These are phyloP conservation scores for Mylabris sibirica DNA, from an alignment of 2,888 invertebrate genomes.

Conservation along the genomic window DNA sequence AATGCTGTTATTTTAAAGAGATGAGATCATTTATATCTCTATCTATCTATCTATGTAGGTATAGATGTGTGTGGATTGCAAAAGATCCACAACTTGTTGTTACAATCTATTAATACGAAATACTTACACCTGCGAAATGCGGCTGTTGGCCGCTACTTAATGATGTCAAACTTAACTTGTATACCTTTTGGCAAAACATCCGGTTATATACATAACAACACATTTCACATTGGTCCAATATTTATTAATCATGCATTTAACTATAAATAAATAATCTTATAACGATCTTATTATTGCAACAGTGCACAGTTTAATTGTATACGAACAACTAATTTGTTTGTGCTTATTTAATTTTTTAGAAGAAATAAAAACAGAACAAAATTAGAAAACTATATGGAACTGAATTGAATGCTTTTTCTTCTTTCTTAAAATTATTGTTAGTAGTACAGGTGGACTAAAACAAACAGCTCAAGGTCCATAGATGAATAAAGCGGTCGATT, in stretches of 20 bases:
- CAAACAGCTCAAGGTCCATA: no score
- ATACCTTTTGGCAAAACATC: slow-evolving; percentile 35
- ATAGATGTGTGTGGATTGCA: not conserved
- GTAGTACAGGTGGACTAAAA: no score
- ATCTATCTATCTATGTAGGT: not conserved
- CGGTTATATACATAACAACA: slow-evolving; percentile 28
- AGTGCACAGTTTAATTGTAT: not conserved
- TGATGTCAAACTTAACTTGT: slow-evolving; percentile 30
- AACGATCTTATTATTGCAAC: not conserved
- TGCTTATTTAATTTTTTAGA: no score
- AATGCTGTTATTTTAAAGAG: not conserved
- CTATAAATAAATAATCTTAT: slow-evolving; percentile 1
- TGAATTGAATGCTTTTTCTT: no score
- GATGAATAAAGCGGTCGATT: no score
- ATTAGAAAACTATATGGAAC: not conserved
- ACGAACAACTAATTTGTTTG: not conserved
- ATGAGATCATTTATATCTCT: not conserved
- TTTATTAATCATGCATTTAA: slow-evolving; percentile 5
- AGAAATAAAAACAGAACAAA: not conserved
- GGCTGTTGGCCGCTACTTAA: slow-evolving; percentile 39
- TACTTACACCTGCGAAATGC: slow-evolving; percentile 39
- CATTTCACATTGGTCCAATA: slow-evolving; percentile 24
- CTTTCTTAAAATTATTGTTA: no score
- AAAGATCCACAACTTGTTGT: slow-evolving; percentile 18
- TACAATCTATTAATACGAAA: slow-evolving; percentile 34